Percentiles rank a stretch among this genome's conserved stretches.
phyloP scores from a whole-genome alignment of 2,888 invertebrate species.

The Orchestes rusci region DNA sequence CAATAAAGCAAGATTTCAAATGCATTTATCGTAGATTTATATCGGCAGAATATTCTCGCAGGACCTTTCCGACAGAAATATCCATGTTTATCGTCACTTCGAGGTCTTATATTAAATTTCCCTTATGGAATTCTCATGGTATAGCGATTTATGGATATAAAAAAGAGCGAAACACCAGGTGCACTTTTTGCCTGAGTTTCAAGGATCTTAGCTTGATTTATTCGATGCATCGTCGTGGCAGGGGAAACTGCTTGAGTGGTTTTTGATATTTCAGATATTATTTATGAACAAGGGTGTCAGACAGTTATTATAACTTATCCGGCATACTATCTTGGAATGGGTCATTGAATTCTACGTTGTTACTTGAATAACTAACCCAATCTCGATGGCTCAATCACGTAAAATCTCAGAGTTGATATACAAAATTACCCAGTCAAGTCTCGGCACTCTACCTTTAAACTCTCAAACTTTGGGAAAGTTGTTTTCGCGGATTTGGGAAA shows the following conservation, averaged over 20 bases:
- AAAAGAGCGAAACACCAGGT: conserved; percentile 21
- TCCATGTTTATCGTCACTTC: conserved; percentile 21
- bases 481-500: conserved; percentile 11
- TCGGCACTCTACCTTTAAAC: conserved; percentile 18
- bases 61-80: conserved; percentile 12
- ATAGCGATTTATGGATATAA: conserved; percentile 16
- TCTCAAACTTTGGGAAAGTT: conserved; percentile 21
- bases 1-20: conserved; percentile 19
- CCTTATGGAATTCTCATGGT: conserved; percentile 22
- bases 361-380: too few species aligned
- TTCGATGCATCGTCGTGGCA: conserved; percentile 11
- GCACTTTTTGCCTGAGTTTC: conserved; percentile 21
- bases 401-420: too few species aligned
- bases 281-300: too few species aligned
- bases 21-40: conserved; percentile 20
- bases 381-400: too few species aligned
- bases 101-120: conserved; percentile 20
- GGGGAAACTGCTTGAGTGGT: conserved; percentile 15
- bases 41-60: conserved; percentile 17
- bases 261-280: conserved; percentile 23
- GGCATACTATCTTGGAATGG: too few species aligned
- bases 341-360: too few species aligned
- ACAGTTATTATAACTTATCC: too few species aligned
- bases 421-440: conserved; percentile 20
- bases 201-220: conserved; percentile 19